Percentiles rank a stretch among this genome's conserved stretches.
These are phyloP conservation scores for Columba guinea DNA, from an alignment of 2,797 vertebrate species.

Conservation along the genomic window DNA sequence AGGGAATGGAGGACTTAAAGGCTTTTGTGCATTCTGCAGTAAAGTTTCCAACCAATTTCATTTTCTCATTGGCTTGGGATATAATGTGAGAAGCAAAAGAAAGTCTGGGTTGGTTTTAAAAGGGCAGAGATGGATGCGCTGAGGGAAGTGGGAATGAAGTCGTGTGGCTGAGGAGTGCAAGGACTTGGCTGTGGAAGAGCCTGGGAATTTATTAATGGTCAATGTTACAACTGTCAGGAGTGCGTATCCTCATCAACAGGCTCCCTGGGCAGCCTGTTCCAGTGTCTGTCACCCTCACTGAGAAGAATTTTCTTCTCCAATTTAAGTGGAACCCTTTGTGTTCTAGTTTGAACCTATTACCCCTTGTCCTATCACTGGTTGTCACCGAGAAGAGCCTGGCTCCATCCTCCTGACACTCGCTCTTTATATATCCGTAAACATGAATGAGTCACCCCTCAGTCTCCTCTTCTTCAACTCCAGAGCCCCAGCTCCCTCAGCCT, in stretches of 20 bases:
- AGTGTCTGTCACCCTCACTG: too few species aligned
- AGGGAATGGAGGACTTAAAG: background rate
- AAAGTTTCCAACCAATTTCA: background rate
- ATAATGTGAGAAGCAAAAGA: background rate
- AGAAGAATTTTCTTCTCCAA: too few species aligned
- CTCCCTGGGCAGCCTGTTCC: too few species aligned
- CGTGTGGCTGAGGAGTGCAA: background rate
- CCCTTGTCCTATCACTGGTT: too few species aligned
- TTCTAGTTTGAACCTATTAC: too few species aligned
- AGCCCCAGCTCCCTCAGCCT: too few species aligned
- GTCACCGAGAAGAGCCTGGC: too few species aligned
- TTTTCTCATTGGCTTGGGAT: background rate
- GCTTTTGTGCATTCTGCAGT: background rate
- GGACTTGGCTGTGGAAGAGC: fast-evolving
- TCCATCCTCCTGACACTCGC: too few species aligned
- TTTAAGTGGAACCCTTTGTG: too few species aligned
- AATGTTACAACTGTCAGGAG: background rate
- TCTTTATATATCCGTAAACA: too few species aligned
- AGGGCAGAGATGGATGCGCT: background rate
- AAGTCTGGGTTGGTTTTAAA: background rate
- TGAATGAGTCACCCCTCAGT: too few species aligned
- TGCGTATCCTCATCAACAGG: fast-evolving
- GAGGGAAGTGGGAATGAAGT: background rate
- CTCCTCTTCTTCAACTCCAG: too few species aligned
- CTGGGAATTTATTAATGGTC: background rate